phyloP scores from a whole-genome alignment of 2,113 vertebrate genomes.

The Gasterosteus nipponicus region DNA sequence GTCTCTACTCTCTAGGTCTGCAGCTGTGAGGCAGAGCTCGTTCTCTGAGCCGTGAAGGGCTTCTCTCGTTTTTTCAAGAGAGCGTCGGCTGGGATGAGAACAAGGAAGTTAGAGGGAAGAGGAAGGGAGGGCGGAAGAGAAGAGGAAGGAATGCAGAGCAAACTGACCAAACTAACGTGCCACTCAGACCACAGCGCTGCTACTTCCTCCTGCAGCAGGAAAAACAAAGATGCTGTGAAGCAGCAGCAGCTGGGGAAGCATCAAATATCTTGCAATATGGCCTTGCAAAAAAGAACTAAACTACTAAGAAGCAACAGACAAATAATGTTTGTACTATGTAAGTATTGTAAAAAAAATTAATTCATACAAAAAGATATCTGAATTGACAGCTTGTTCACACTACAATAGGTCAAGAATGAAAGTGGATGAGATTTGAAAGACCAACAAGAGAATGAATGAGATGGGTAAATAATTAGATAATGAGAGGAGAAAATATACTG shows the following conservation, averaged over 20 bases:
- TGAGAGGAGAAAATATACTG: background rate
- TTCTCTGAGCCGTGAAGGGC: conserved; percentile 69
- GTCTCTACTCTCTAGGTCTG: conserved; percentile 70
- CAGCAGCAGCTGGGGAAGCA: conserved; percentile 26
- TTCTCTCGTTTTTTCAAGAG: conserved; percentile 71
- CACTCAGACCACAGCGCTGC: conserved; percentile 42
- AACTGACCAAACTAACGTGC: conserved; percentile 69
- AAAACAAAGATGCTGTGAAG: conserved; percentile 50
- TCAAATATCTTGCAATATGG: conserved; percentile 11
- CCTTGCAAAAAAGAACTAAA: background rate
- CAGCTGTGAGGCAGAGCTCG: conserved; percentile 76
- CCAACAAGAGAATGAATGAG: background rate
- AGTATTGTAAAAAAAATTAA: background rate
- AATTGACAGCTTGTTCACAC: background rate
- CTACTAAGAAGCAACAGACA: background rate
- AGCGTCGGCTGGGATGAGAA: conserved; percentile 71
- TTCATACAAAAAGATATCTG: background rate
- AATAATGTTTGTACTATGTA: background rate
- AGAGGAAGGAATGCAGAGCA: conserved; percentile 56
- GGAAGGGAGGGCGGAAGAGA: conserved; percentile 68
- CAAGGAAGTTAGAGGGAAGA: conserved; percentile 60
- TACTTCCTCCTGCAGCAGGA: conserved; percentile 43
- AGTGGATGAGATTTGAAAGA: background rate
- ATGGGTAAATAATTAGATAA: background rate
- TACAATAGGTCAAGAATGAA: background rate